Evolutionary conservation across 2,797 vertebrate genomes (phyloP).

Genomic region (Spinus olivaceus): DNA sequence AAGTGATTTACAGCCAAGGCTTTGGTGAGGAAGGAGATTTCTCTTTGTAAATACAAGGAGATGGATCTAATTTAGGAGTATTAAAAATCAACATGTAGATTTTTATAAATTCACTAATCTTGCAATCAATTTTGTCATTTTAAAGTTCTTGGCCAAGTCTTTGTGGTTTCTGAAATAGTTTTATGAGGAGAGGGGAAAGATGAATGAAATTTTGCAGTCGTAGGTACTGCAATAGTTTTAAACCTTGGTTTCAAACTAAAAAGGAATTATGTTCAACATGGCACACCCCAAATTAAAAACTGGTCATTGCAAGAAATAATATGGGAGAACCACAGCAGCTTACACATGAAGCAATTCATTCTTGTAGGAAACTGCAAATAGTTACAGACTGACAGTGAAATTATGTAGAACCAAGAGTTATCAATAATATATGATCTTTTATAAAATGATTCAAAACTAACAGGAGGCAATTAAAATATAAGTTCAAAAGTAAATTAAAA

Average conservation of each 20-base stretch:
- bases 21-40: background rate
- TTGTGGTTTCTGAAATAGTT: conserved; percentile 23
- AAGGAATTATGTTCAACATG: background rate
- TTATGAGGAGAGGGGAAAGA: background rate
- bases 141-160: background rate
- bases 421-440: background rate
- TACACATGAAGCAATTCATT: background rate
- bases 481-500: background rate
- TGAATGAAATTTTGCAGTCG: conserved; percentile 1
- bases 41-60: background rate
- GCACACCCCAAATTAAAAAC: background rate
- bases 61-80: background rate
- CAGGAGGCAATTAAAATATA: background rate
- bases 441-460: background rate
- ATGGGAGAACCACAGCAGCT: background rate
- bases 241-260: background rate
- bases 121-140: background rate
- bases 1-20: background rate
- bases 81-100: conserved; percentile 35
- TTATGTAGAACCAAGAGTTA: background rate
- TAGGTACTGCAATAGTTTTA: background rate
- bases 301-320: background rate
- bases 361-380: background rate
- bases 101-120: conserved; percentile 17
- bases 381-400: background rate